These are phyloP conservation scores for Lasioglossum zephyrum DNA, from an alignment of 2,888 invertebrate genomes.

Conservation along the genomic window DNA sequence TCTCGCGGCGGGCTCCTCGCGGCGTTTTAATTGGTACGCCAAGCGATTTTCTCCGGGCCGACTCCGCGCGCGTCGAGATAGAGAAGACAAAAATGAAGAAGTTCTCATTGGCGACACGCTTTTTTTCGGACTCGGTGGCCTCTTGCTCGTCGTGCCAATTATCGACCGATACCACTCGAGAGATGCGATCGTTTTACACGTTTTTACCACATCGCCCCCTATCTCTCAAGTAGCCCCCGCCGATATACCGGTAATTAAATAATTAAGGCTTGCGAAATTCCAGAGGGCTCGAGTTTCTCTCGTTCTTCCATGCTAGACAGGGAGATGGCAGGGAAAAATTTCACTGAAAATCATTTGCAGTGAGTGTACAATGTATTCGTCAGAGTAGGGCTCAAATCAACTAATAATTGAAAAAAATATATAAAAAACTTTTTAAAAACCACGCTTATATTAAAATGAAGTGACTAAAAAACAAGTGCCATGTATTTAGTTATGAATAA, in stretches of 20 bases:
- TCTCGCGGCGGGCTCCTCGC: slow-evolving; percentile 67
- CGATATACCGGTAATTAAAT: slow-evolving; percentile 52
- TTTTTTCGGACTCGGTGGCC: slow-evolving; percentile 35
- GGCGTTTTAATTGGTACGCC: slow-evolving; percentile 66
- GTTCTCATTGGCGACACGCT: slow-evolving; percentile 43
- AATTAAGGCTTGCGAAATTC: slow-evolving; percentile 38
- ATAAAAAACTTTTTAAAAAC: too few relatives aligned
- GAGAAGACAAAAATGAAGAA: slow-evolving; percentile 39
- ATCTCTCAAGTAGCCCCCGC: slow-evolving; percentile 12
- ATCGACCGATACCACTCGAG: slow-evolving; percentile 56
- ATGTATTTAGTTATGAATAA: too few relatives aligned
- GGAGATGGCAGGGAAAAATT: too few relatives aligned
- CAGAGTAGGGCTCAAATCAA: too few relatives aligned
- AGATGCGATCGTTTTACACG: slow-evolving; percentile 41
- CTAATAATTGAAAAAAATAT: too few relatives aligned
- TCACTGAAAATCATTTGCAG: too few relatives aligned
- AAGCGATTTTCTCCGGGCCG: slow-evolving; percentile 48
- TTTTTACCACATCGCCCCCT: slow-evolving; percentile 10
- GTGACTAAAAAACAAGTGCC: too few relatives aligned
- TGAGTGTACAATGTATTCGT: too few relatives aligned
- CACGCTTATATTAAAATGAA: too few relatives aligned
- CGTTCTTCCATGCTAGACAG: too few relatives aligned
- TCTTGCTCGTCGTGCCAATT: slow-evolving; percentile 53
- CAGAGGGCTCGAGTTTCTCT: neutral
- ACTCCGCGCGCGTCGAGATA: slow-evolving; percentile 40